phyloP scores from a whole-genome alignment of 1,140 invertebrate species.

The Orussus abietinus region DNA sequence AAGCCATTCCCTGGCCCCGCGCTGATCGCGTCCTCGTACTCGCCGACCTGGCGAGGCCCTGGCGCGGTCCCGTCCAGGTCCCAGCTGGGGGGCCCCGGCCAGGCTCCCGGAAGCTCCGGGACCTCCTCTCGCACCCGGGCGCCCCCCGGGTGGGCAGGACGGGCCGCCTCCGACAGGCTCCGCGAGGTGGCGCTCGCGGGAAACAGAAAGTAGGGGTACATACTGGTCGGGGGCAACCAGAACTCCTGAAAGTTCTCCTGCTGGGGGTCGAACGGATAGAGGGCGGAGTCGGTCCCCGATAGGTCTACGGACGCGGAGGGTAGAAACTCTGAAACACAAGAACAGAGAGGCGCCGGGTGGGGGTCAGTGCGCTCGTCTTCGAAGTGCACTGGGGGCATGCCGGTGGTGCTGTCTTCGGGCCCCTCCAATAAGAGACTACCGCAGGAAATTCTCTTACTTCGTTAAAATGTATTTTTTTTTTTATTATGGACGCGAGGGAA shows the following conservation, averaged over 20 bases:
- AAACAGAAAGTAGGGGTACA: conserved; percentile 58
- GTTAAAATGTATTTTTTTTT: no score
- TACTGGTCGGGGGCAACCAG: conserved; percentile 56
- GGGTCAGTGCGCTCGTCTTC: conserved; percentile 32
- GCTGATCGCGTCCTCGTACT: conserved; percentile 31
- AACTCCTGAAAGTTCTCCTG: conserved; percentile 53
- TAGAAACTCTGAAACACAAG: conserved; percentile 59
- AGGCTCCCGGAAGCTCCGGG: conserved; percentile 24
- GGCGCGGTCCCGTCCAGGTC: conserved; percentile 17
- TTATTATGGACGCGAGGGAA: no score
- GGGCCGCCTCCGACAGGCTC: conserved; percentile 29
- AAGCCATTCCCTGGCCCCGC: conserved; percentile 25
- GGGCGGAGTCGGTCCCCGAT: conserved; percentile 57
- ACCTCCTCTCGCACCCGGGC: conserved; percentile 31
- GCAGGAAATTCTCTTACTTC: no score
- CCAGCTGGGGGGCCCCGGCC: no score
- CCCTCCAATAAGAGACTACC: no score
- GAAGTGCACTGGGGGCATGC: not conserved
- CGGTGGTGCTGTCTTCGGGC: no score
- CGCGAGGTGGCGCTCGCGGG: conserved; percentile 46
- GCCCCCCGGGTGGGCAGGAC: no score
- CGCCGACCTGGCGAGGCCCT: conserved; percentile 30
- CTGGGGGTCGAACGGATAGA: conserved; percentile 54
- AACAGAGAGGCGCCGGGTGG: conserved; percentile 43
- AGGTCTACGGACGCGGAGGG: conserved; percentile 54